A percentile compares a stretch with the other conserved stretches of the same genome.
Evolutionary conservation across 2,888 invertebrate species (phyloP).

Genomic region (Tenthredo scrophulariae): DNA sequence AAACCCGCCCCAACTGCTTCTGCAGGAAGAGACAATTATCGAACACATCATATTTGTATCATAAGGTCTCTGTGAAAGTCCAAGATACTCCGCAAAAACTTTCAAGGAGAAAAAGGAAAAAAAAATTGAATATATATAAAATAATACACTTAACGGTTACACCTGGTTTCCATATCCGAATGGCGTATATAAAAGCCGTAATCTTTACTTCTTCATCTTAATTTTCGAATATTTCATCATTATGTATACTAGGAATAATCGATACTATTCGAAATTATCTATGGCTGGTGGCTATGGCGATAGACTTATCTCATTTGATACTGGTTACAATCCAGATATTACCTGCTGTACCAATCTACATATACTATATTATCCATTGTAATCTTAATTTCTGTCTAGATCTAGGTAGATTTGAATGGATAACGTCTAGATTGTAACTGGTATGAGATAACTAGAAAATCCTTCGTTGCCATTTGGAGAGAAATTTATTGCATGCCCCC

Average conservation of each 20-base stretch:
- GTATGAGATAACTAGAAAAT: not conserved
- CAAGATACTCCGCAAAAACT: not conserved
- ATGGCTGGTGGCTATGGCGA: not conserved
- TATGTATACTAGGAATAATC: not conserved
- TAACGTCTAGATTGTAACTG: not conserved
- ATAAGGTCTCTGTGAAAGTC: constrained; percentile 15
- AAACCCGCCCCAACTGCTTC: constrained; percentile 12
- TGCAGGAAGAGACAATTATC: constrained; percentile 38
- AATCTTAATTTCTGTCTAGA: not conserved
- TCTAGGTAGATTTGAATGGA: not conserved
- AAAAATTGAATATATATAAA: too few relatives aligned
- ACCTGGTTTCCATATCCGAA: constrained; percentile 14
- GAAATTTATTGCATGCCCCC: not conserved
- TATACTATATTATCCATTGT: not conserved
- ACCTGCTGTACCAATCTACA: not conserved
- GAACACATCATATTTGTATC: constrained; percentile 13
- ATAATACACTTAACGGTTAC: not conserved
- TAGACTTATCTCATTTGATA: not conserved
- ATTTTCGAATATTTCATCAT: not conserved
- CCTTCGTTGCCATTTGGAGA: not conserved
- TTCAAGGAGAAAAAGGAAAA: not conserved
- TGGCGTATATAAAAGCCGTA: not conserved
- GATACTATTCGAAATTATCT: not conserved
- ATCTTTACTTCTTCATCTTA: not conserved
- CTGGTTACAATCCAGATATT: not conserved